Evolutionary conservation across 2,113 vertebrate genomes (phyloP).

Genomic region (Chinchilla lanigera): DNA sequence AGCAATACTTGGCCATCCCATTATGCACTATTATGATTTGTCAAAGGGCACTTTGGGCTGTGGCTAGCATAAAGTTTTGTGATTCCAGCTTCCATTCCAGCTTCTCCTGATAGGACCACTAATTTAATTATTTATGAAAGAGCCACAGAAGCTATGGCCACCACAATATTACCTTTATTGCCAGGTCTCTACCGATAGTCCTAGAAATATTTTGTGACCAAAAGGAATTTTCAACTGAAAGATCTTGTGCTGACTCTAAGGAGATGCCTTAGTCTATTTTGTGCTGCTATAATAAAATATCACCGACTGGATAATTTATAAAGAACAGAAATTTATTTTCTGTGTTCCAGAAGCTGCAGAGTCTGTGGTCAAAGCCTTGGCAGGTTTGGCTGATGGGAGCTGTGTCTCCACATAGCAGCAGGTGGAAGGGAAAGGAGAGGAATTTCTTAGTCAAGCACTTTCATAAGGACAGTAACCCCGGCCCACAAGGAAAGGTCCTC

Average conservation of each 20-base stretch:
- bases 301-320: neutral
- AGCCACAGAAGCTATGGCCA: neutral
- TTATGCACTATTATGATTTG: conserved; percentile 27
- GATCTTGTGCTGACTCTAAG: neutral
- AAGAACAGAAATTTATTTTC: neutral
- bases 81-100: neutral
- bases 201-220: neutral
- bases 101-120: neutral
- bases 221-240: neutral
- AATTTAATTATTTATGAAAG: neutral
- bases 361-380: neutral
- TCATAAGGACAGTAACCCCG: neutral
- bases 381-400: neutral
- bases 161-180: neutral
- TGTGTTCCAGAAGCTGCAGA: neutral
- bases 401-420: neutral
- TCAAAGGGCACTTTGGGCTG: neutral
- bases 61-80: neutral
- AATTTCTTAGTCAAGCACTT: neutral
- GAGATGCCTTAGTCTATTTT: neutral
- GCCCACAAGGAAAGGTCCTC: neutral
- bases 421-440: neutral
- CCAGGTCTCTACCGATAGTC: neutral
- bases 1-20: neutral
- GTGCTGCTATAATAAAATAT: neutral